Evolutionary conservation across 2,113 vertebrate genomes (phyloP).

Genomic region (Gambusia affinis): DNA sequence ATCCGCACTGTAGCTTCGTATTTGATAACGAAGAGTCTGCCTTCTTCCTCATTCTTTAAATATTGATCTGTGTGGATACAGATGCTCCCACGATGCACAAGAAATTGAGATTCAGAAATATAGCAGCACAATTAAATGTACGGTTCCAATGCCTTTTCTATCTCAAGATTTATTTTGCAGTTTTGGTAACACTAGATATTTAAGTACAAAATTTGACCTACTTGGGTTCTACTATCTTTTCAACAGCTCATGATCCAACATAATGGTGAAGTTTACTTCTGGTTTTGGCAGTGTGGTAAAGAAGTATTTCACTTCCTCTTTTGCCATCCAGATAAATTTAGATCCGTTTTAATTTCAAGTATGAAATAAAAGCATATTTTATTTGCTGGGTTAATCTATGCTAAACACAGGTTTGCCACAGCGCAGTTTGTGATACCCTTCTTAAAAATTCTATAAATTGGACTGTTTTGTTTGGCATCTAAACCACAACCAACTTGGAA

Average conservation of each 20-base stretch:
- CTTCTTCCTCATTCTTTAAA: neutral
- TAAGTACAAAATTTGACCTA: neutral
- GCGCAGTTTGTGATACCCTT: too few relatives aligned
- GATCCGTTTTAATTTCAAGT: neutral
- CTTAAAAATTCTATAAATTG: too few relatives aligned
- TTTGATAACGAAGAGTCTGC: conserved; percentile 22
- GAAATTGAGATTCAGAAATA: conserved; percentile 1
- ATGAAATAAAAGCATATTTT: neutral
- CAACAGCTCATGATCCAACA: too few relatives aligned
- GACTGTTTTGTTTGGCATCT: too few relatives aligned
- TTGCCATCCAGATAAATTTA: neutral
- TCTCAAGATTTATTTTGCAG: neutral
- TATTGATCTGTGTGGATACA: conserved; percentile 53
- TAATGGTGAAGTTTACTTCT: neutral
- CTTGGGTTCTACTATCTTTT: neutral
- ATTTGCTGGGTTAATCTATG: too few relatives aligned
- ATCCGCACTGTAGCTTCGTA: conserved; percentile 14
- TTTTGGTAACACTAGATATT: neutral
- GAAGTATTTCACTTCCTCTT: neutral
- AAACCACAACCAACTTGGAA: too few relatives aligned
- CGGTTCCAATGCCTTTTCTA: too few relatives aligned
- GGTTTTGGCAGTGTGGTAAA: neutral
- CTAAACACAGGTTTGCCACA: too few relatives aligned
- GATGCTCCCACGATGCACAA: conserved; percentile 33
- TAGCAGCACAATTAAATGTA: too few relatives aligned